Percentiles rank a stretch among this genome's conserved stretches.
Evolutionary conservation across 2,113 vertebrate genomes (phyloP).

Genomic region (Hippocampus guttulatus): DNA sequence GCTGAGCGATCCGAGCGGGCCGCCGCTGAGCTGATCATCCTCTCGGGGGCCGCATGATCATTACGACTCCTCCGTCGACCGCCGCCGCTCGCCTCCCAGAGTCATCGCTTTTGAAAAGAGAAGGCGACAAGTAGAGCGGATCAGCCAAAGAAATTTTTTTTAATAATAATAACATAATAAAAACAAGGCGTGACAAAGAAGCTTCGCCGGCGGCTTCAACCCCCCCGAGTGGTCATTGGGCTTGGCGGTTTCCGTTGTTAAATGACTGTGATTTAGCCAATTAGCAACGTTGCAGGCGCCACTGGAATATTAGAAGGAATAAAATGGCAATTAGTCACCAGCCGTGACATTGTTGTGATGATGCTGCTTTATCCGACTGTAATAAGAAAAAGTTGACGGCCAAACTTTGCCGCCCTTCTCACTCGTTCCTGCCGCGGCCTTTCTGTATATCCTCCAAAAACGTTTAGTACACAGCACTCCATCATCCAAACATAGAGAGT

Average conservation of each 20-base stretch:
- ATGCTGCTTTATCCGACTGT: not conserved
- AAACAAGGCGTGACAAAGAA: conserved; percentile 4
- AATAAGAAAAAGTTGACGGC: conserved; percentile 3
- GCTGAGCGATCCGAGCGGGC: conserved; percentile 41
- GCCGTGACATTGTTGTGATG: not conserved
- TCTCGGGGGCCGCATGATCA: conserved; percentile 11
- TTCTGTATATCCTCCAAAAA: not conserved
- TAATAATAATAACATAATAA: not conserved
- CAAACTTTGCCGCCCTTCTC: not conserved
- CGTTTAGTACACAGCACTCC: too few species aligned
- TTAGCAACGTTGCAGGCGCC: conserved; percentile 26
- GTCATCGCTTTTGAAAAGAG: conserved; percentile 39
- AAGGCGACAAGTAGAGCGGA: conserved; percentile 19
- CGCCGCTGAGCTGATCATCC: conserved; percentile 40
- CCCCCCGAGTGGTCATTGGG: conserved; percentile 16
- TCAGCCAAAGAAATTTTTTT: conserved; percentile 38
- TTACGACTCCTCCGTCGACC: conserved; percentile 39
- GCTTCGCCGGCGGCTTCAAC: not conserved
- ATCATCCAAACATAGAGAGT: too few species aligned
- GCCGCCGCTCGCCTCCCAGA: conserved; percentile 32
- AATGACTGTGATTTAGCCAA: conserved; percentile 6
- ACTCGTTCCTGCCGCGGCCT: not conserved
- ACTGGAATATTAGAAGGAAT: conserved; percentile 17
- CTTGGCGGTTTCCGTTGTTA: conserved; percentile 18
- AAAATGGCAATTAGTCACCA: conserved; percentile 1